Evolutionary conservation across 2,113 vertebrate species (phyloP).

Genomic region (Barbus barbus): DNA sequence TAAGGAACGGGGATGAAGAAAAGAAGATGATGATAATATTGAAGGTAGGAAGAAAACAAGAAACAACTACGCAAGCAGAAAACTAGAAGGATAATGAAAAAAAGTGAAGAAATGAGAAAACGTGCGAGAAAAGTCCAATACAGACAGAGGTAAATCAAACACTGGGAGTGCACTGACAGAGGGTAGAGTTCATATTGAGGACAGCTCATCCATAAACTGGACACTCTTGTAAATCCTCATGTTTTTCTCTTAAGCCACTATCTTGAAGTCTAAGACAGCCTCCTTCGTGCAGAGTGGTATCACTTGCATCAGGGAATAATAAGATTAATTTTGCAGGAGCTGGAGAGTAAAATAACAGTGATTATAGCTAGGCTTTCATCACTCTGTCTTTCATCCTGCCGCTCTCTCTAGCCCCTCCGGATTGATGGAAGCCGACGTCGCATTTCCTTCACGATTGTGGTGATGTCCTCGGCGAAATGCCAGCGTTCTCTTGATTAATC

Average conservation of each 20-base stretch:
- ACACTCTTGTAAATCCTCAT: constrained; percentile 9
- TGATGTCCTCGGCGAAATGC: constrained; percentile 70
- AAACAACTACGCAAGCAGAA: constrained; percentile 36
- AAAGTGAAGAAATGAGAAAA: constrained; percentile 67
- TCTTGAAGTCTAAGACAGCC: not conserved
- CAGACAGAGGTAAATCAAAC: constrained; percentile 40
- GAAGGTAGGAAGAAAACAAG: constrained; percentile 18
- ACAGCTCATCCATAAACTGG: constrained; percentile 10
- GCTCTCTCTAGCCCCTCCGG: constrained; percentile 48
- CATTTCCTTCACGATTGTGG: constrained; percentile 72
- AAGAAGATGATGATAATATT: constrained; percentile 33
- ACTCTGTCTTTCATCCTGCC: constrained; percentile 41
- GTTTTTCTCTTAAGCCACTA: constrained; percentile 16
- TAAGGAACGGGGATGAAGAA: not conserved
- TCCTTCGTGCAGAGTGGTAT: not conserved
- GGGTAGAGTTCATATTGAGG: constrained; percentile 1
- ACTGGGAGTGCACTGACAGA: not conserved
- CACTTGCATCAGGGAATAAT: constrained; percentile 64
- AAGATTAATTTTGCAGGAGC: constrained; percentile 69
- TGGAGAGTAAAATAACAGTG: constrained; percentile 73
- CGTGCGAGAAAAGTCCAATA: constrained; percentile 54
- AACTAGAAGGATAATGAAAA: constrained; percentile 36
- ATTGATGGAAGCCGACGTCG: constrained; percentile 68
- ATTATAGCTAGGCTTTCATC: constrained; percentile 67
- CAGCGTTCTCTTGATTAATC: constrained; percentile 70